These are phyloP conservation scores for Tetramorium parvispinum DNA, from an alignment of 1,140 invertebrate species.

Conservation along the genomic window DNA sequence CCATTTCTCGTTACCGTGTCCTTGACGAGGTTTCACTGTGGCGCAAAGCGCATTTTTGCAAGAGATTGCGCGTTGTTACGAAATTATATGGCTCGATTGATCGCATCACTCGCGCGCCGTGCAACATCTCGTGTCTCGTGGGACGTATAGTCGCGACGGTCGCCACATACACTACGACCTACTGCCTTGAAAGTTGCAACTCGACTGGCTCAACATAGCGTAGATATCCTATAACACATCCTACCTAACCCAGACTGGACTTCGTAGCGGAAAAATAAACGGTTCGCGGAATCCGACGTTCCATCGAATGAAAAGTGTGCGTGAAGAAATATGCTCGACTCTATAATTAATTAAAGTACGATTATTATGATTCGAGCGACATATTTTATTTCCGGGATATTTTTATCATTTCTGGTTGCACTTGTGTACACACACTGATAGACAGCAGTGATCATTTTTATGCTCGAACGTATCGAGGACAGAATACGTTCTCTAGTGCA, in stretches of 20 bases:
- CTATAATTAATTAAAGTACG: conserved; percentile 26
- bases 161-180: conserved; percentile 19
- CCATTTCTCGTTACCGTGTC: background rate
- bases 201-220: conserved; percentile 59
- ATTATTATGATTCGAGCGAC: background rate
- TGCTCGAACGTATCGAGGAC: background rate
- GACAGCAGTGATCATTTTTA: background rate
- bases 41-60: background rate
- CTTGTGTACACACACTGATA: no score
- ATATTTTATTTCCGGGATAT: no score
- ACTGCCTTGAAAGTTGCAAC: conserved; percentile 25
- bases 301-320: background rate
- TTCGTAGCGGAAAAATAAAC: conserved; percentile 2
- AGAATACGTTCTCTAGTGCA: no score
- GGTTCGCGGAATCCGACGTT: conserved; percentile 1
- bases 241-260: background rate
- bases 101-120: conserved; percentile 2
- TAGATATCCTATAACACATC: conserved; percentile 2
- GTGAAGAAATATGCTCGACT: background rate
- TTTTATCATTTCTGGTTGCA: background rate
- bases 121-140: conserved; percentile 28
- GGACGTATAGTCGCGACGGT: background rate
- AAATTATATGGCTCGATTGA: background rate
- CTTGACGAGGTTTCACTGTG: background rate
- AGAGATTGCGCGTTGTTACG: background rate